These are phyloP conservation scores for Synanceia verrucosa DNA, from an alignment of 2,797 vertebrate genomes.

Conservation along the genomic window DNA sequence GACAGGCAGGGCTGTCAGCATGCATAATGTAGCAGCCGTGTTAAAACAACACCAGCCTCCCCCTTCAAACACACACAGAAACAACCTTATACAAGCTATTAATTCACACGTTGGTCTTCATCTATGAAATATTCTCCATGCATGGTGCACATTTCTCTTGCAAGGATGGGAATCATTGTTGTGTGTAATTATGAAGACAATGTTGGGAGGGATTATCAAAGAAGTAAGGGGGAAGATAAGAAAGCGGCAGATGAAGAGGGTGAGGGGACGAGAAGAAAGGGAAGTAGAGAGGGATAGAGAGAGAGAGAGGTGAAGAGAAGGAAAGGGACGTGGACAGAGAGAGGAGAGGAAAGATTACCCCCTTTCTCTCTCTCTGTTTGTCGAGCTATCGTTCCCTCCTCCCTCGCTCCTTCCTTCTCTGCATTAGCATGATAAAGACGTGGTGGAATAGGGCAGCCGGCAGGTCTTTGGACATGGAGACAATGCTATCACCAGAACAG, in stretches of 20 bases:
- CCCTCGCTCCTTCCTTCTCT: slow-evolving; percentile 60
- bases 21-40: slow-evolving; percentile 81
- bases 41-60: slow-evolving; percentile 78
- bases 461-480: slow-evolving; percentile 80
- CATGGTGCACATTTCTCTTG: slow-evolving; percentile 69
- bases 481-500: slow-evolving; percentile 80
- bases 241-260: slow-evolving; percentile 76
- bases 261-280: slow-evolving; percentile 69
- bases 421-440: slow-evolving; percentile 82
- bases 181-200: slow-evolving; percentile 84
- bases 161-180: slow-evolving; percentile 79
- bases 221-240: slow-evolving; percentile 77
- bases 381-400: slow-evolving; percentile 65
- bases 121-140: slow-evolving; percentile 73
- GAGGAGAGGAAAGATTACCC: slow-evolving; percentile 72
- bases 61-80: slow-evolving; percentile 22
- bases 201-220: slow-evolving; percentile 82
- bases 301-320: slow-evolving; percentile 61
- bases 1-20: slow-evolving; percentile 76
- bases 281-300: slow-evolving; percentile 53
- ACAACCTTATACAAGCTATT: slow-evolving; percentile 68
- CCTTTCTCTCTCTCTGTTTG: slow-evolving; percentile 62
- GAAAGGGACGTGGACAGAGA: slow-evolving; percentile 44
- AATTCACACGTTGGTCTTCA: slow-evolving; percentile 70
- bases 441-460: slow-evolving; percentile 79